Evolutionary conservation across 2,797 vertebrate species (phyloP).

Genomic region (Urocyon cinereoargenteus): DNA sequence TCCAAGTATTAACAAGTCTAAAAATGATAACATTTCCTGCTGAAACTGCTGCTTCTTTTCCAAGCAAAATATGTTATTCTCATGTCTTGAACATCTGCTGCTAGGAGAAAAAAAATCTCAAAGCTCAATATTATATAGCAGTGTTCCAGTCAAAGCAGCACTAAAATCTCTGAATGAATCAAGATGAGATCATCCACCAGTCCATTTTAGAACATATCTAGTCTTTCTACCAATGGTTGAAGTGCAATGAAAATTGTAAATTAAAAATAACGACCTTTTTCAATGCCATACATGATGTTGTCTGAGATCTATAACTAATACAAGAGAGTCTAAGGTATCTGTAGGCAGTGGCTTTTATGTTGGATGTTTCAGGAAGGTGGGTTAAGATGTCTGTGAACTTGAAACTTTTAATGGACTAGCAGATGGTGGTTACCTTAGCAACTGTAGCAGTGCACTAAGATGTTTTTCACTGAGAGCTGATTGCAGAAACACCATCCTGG

Average conservation of each 20-base stretch:
- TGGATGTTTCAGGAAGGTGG: conserved; percentile 51
- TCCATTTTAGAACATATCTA: conserved; percentile 48
- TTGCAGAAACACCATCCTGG: conserved; percentile 55
- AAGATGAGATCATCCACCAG: conserved; percentile 55
- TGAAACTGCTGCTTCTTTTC: conserved; percentile 63
- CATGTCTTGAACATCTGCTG: conserved; percentile 67
- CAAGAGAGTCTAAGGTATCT: not conserved
- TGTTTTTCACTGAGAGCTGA: conserved; percentile 55
- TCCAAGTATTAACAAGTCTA: conserved; percentile 41
- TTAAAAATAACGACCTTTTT: not conserved
- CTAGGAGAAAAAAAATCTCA: not conserved
- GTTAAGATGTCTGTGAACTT: conserved; percentile 61
- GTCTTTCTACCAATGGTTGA: not conserved
- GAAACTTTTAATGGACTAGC: conserved; percentile 58
- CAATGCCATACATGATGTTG: not conserved
- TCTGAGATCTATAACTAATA: conserved; percentile 6
- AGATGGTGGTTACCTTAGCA: conserved; percentile 77
- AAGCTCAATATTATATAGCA: conserved; percentile 33
- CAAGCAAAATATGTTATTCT: conserved; percentile 71
- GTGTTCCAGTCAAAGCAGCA: conserved; percentile 1
- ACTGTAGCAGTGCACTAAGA: not conserved
- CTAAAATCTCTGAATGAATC: conserved; percentile 51
- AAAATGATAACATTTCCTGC: conserved; percentile 61
- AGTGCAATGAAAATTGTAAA: conserved; percentile 17
- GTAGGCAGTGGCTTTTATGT: not conserved